These are phyloP conservation scores for Camelus dromedarius DNA, from an alignment of 2,113 vertebrate species.

Conservation along the genomic window DNA sequence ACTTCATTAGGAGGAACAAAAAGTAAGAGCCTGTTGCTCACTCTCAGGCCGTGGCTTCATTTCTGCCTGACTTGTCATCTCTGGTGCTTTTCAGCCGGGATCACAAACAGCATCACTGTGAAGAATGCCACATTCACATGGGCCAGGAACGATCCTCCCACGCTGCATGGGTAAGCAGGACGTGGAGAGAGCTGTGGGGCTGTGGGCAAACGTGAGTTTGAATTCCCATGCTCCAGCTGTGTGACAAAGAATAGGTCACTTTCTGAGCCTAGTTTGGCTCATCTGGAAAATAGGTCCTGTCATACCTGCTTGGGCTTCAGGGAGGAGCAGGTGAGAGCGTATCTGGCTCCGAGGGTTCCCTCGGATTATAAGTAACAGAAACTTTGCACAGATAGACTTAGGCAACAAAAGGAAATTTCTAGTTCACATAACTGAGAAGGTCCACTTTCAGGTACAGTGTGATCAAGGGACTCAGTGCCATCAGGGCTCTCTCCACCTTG, in stretches of 20 bases:
- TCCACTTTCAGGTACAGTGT: background rate
- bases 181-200: fast-evolving
- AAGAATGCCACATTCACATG: conserved; percentile 94
- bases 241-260: background rate
- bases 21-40: too few species aligned
- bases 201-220: background rate
- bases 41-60: fast-evolving
- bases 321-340: background rate
- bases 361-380: background rate
- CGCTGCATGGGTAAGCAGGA: conserved; percentile 90
- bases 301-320: background rate
- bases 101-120: conserved; percentile 89
- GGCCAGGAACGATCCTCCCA: conserved; percentile 91
- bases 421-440: fast-evolving
- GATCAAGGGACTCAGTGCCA: background rate
- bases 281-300: background rate
- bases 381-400: background rate
- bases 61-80: background rate
- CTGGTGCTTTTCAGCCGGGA: conserved; percentile 84
- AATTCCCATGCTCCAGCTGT: background rate
- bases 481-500: background rate
- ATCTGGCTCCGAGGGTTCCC: background rate
- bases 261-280: background rate
- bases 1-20: background rate
- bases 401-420: background rate